Conservation (phyloP, 2,113 vertebrate genomes). For the Zosterops pallidus region DNA sequence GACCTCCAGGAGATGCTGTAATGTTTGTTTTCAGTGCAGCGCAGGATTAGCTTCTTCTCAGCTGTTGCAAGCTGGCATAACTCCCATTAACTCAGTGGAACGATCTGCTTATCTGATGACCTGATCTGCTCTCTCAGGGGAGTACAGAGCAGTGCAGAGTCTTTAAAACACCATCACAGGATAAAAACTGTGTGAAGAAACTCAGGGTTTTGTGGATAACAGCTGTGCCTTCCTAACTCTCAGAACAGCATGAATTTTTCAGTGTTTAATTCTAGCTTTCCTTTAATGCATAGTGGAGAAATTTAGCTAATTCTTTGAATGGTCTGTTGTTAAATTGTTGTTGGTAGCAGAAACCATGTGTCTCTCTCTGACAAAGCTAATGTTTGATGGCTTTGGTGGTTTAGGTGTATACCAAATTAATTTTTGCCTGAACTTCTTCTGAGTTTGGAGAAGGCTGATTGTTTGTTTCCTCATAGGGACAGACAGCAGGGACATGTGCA, state of each 20-base stretch:
- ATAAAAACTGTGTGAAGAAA: neutral
- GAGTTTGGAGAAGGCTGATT: neutral
- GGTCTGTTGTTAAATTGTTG: neutral
- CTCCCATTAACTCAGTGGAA: conserved; percentile 28
- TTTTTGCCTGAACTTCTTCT: neutral
- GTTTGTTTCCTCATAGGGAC: conserved; percentile 59
- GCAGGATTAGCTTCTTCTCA: neutral
- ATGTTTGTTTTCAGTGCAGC: neutral
- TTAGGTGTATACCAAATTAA: neutral
- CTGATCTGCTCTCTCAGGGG: neutral
- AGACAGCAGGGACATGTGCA: conserved; percentile 40
- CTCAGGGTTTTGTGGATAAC: neutral
- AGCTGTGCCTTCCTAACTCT: neutral
- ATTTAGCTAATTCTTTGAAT: neutral
- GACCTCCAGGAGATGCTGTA: neutral
- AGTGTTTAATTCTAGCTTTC: neutral
- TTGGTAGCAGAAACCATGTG: neutral
- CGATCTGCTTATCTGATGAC: conserved; percentile 30
- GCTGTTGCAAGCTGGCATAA: neutral
- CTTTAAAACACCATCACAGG: neutral
- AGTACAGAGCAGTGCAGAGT: neutral
- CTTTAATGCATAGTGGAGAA: neutral
- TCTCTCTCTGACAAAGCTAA: neutral
- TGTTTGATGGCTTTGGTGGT: neutral
- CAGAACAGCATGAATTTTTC: neutral